A percentile compares a stretch with the other conserved stretches of the same genome.
Evolutionary conservation across 2,797 vertebrate species (phyloP).

Genomic region (Thalassophryne amazonica): DNA sequence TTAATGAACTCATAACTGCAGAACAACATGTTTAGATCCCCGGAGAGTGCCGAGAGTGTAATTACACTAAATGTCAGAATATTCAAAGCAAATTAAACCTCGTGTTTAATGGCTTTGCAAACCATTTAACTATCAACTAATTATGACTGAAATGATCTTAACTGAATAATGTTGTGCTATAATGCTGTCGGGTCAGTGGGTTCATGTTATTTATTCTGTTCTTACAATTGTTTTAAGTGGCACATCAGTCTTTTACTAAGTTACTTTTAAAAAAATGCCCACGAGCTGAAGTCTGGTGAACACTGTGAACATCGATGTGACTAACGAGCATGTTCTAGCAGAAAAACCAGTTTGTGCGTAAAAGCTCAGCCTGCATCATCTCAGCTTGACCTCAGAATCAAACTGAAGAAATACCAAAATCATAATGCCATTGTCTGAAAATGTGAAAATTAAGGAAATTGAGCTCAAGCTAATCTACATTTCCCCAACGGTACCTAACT

Average conservation of each 20-base stretch:
- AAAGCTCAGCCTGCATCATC: slow-evolving; percentile 9
- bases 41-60: slow-evolving; percentile 48
- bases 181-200: too few relatives aligned
- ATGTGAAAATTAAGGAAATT: too few relatives aligned
- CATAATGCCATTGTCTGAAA: too few relatives aligned
- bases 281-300: neutral
- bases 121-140: slow-evolving; percentile 17
- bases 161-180: neutral
- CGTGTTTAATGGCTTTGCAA: slow-evolving; percentile 35
- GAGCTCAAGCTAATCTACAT: too few relatives aligned
- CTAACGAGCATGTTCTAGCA: slow-evolving; percentile 8
- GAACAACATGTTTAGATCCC: slow-evolving; percentile 51
- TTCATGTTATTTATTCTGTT: too few relatives aligned
- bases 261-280: neutral
- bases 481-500: too few relatives aligned
- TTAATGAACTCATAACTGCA: slow-evolving; percentile 47
- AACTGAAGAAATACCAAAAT: too few relatives aligned
- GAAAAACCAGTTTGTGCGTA: slow-evolving; percentile 11
- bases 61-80: slow-evolving; percentile 56
- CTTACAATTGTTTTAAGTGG: too few relatives aligned
- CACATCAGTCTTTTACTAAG: too few relatives aligned
- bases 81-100: slow-evolving; percentile 41
- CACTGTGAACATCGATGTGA: slow-evolving; percentile 9
- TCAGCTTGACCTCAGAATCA: slow-evolving; percentile 14
- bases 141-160: slow-evolving; percentile 26